phyloP scores from a whole-genome alignment of 2,797 vertebrate species.

The Rhinogobio ventralis region DNA sequence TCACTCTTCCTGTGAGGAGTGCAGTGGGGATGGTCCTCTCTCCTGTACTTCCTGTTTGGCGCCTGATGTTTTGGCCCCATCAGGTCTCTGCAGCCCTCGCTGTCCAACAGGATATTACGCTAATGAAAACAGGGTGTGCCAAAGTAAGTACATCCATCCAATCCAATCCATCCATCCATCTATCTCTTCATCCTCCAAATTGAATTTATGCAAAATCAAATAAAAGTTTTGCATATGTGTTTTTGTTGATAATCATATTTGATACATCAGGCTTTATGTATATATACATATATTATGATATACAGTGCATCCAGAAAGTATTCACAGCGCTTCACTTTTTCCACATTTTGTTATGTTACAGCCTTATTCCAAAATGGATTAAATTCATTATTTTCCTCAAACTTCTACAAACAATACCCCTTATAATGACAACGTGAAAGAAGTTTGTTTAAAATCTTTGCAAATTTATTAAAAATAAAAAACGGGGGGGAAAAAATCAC shows the following conservation, averaged over 20 bases:
- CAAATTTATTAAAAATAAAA: no score
- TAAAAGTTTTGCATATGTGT: background rate
- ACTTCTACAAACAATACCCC: no score
- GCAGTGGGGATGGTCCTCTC: constrained; percentile 76
- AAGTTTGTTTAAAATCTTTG: no score
- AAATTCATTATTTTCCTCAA: no score
- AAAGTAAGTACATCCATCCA: constrained; percentile 75
- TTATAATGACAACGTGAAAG: no score
- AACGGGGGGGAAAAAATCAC: no score
- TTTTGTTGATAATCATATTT: background rate
- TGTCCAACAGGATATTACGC: constrained; percentile 85
- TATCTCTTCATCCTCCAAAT: no score
- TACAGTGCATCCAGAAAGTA: no score
- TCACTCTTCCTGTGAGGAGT: constrained; percentile 86
- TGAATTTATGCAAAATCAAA: no score
- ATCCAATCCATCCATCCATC: background rate
- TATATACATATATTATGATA: background rate
- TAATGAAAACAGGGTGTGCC: constrained; percentile 77
- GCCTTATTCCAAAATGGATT: no score
- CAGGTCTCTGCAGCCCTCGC: constrained; percentile 75
- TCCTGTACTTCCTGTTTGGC: constrained; percentile 84
- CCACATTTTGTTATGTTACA: no score
- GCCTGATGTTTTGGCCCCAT: constrained; percentile 77
- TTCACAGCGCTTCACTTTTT: no score
- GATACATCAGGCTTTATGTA: background rate